Conservation (phyloP, 1,140 invertebrate genomes). For the Musca vetustissima region DNA sequence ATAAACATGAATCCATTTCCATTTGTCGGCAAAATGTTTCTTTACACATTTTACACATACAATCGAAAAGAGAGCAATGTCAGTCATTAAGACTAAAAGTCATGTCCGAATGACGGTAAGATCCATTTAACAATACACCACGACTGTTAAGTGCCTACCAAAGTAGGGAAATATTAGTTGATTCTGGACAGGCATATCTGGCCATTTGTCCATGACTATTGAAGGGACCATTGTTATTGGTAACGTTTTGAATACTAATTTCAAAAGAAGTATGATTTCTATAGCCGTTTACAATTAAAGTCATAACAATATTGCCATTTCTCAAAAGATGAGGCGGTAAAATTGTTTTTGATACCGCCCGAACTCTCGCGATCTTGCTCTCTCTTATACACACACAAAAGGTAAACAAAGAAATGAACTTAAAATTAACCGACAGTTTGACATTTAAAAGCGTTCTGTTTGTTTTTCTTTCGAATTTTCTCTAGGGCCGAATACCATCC, state of each 20-base stretch:
- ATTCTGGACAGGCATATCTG: too few species aligned
- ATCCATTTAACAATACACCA: too few species aligned
- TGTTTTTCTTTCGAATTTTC: too few species aligned
- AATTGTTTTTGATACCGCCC: background rate
- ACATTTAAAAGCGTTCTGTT: constrained; percentile 10
- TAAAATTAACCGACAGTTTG: constrained; percentile 5
- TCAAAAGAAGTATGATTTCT: constrained; percentile 16
- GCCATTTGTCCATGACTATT: background rate
- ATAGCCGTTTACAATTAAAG: background rate
- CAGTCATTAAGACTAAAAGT: constrained; percentile 18
- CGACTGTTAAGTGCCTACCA: background rate
- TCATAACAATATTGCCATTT: background rate
- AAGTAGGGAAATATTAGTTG: too few species aligned
- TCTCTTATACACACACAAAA: background rate
- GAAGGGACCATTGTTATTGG: constrained; percentile 3
- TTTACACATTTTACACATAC: background rate
- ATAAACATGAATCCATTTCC: too few species aligned
- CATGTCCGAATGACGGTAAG: background rate
- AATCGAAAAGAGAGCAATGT: constrained; percentile 20
- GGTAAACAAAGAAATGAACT: background rate
- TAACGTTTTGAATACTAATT: constrained; percentile 18
- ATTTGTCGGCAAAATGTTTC: too few species aligned
- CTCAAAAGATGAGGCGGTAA: constrained; percentile 17
- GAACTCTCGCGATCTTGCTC: too few species aligned
- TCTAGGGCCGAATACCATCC: too few species aligned